Evolutionary conservation across 2,113 vertebrate genomes (phyloP).

Genomic region (Sardina pilchardus): DNA sequence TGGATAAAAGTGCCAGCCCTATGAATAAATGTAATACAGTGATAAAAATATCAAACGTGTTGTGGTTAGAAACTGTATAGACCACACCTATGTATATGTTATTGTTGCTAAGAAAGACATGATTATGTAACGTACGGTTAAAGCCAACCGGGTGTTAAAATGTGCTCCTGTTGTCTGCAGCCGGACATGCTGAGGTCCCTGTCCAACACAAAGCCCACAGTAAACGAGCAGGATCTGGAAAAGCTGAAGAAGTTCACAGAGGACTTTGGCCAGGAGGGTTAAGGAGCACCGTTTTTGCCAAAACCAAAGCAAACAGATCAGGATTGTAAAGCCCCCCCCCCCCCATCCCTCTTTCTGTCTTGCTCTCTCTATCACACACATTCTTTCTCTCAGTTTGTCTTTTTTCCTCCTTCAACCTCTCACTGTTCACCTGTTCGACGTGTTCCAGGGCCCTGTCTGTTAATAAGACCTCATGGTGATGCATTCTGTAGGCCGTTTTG

Average conservation of each 20-base stretch:
- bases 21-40: too few relatives aligned
- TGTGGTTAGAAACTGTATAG: neutral
- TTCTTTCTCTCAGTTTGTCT: conserved; percentile 30
- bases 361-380: conserved; percentile 35
- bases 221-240: conserved; percentile 92
- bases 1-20: too few relatives aligned
- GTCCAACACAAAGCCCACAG: conserved; percentile 87
- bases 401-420: conserved; percentile 32
- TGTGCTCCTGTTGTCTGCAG: conserved; percentile 64
- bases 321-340: conserved; percentile 56
- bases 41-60: too few relatives aligned
- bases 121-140: neutral
- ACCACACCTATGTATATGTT: too few relatives aligned
- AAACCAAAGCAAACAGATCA: conserved; percentile 65
- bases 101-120: too few relatives aligned
- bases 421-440: conserved; percentile 8
- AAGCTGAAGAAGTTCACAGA: conserved; percentile 98
- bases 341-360: conserved; percentile 31
- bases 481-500: conserved; percentile 6
- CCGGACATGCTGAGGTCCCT: conserved; percentile 86
- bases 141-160: neutral
- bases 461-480: neutral
- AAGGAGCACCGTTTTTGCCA: conserved; percentile 56
- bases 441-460: neutral
- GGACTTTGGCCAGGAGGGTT: conserved; percentile 98